phyloP scores from a whole-genome alignment of 1,140 invertebrate species.

The Mizuhopecten yessoensis region DNA sequence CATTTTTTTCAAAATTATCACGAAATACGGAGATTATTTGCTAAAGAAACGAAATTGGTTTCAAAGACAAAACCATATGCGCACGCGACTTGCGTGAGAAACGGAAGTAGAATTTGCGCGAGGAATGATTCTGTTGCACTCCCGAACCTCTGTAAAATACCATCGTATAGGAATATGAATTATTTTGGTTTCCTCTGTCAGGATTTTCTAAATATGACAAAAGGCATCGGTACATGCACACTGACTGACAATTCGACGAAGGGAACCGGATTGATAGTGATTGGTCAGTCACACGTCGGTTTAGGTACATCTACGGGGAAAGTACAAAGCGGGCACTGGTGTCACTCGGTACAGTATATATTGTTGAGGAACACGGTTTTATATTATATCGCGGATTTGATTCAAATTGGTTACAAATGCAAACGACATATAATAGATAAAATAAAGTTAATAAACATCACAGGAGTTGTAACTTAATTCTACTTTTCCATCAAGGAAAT shows the following conservation, averaged over 20 bases:
- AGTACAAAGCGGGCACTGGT: not conserved
- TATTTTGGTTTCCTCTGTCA: not conserved
- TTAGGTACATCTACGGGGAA: not conserved
- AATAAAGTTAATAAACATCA: too few species aligned
- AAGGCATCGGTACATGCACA: not conserved
- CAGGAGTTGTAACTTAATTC: too few species aligned
- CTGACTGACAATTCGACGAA: not conserved
- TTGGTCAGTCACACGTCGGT: not conserved
- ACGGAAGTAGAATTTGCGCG: conserved; percentile 32
- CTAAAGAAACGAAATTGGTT: conserved; percentile 16
- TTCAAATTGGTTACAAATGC: too few species aligned
- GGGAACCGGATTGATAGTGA: not conserved
- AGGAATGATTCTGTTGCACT: conserved; percentile 16
- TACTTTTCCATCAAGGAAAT: too few species aligned
- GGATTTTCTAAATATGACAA: not conserved
- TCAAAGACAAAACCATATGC: conserved; percentile 2
- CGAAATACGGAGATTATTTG: conserved; percentile 38
- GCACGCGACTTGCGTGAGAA: conserved; percentile 19
- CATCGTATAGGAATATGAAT: conserved; percentile 18
- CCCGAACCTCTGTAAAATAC: conserved; percentile 26
- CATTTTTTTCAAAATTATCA: conserved; percentile 9
- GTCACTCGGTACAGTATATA: not conserved
- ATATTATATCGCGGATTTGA: too few species aligned
- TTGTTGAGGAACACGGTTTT: too few species aligned
- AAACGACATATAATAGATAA: too few species aligned